Evolutionary conservation across 2,797 vertebrate genomes (phyloP), one percentile per base, ranked within the genome.

Genomic region (Mallotus villosus): DNA sequence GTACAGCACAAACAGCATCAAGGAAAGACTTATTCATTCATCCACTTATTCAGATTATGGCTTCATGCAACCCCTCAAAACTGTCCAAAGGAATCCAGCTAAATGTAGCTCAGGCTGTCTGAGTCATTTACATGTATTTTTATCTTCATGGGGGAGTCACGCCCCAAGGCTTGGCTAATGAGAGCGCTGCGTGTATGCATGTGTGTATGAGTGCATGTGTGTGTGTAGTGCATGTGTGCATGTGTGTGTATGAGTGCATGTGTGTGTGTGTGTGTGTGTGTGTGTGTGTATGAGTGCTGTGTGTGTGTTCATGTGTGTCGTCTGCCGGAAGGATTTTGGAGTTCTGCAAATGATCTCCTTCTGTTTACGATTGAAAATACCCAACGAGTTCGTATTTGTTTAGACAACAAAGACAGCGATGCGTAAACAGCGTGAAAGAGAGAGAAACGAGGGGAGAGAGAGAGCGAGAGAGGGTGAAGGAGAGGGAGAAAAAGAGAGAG

Each of bases 311-410:
- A 2, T 59, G 12, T 55, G 19, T 57, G 55, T 57, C 4, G 12
- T 19, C 6, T 27, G 61, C 29, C 29, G 16, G 61, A 63, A 46
- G 6, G 41, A 32, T 66, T 49, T 67, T 8, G 62, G 73, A 25
- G 75, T 67, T 75, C 67, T 32, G 57, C 12, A 58, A 74, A 70
- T 60, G 29, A 79, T 78, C 4, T 65, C 60, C 51, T 57, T 78
- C 55, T 72, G 64, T 76, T 82, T 72, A 41, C 37, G 7, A 11
- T 6, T 6, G 27, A 41, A 65, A 49, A 69, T 34, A 32, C 1
- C 55, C 51, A 46, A 74, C 41, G 25, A 59, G 78, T 68, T 2
- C 21, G 22, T 66, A 71, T 72, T 63, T 83, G 76, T 81, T 86
- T 86, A 73, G 77, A 83, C 32, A 41, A 32, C 6, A 55, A 55